Base-by-base conservation (phyloP, 2,113 vertebrate genomes). In the Syngnathus floridae region DNA sequence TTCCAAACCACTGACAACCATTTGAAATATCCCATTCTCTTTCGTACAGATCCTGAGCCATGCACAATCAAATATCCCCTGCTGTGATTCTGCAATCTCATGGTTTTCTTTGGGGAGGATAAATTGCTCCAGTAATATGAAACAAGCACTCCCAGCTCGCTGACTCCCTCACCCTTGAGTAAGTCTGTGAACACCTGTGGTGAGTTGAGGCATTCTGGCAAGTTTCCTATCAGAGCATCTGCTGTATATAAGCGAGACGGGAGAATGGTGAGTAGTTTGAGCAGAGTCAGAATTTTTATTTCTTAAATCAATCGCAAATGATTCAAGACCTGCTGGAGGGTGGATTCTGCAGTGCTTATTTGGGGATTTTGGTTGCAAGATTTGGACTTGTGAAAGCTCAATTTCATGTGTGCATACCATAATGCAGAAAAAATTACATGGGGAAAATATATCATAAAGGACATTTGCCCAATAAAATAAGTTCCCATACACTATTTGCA, bases 221-320 rank as follows among this genome's bases (percentile, higher is more conserved):
- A 12, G 65, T 49, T 76, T 81, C 87, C 87, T 87, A 88, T 88
- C 87, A 79, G 78, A 78, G 81, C 84, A 88, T 85, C 87, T 85
- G 84, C 73, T 37, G 69, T 78, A 80, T 76, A 81, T 60, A 13
- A 72, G 74, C 67, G 77, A 80, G 79, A 76, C 64, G 70, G 80
- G 64, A 60, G 78, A 79, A 51, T 52, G 78, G 72, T 22, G 59
- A 72, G 75, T 7, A 22, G 80, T 79, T 83, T 82, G 82, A 83
- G 75, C 16, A 1, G 74, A 74, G 75, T 83, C 80, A 78, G 4
- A 66, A 70, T 74, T 82, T 60, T 68, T 4, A 74, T 77, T 82
- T 79, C 65, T 35, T 36, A 66, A 83, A 76, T 77, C 64, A 69
- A 79, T 83, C 76, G 68, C 74, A 80, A 82, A 85, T 79, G 78